Conservation (phyloP, 2,113 vertebrate species). For the Gavialis gangeticus region DNA sequence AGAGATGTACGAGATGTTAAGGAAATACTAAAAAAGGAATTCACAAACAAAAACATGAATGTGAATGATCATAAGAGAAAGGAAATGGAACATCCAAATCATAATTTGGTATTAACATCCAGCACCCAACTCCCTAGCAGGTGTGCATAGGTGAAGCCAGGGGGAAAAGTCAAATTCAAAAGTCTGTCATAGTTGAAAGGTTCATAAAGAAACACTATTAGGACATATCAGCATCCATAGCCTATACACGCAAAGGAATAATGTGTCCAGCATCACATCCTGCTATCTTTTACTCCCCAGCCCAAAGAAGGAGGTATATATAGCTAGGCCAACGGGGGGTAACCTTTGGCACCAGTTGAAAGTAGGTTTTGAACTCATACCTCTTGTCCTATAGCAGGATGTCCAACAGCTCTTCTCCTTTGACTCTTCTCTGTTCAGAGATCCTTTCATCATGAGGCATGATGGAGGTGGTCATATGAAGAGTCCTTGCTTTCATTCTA, state of each 20-base stretch:
- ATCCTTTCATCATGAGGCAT: background rate
- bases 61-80: background rate
- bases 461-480: background rate
- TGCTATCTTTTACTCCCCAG: too few species aligned
- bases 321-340: too few species aligned
- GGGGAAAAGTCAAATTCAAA: too few species aligned
- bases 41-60: background rate
- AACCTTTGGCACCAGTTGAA: too few species aligned
- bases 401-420: too few species aligned
- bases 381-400: too few species aligned
- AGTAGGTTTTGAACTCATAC: too few species aligned
- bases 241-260: background rate
- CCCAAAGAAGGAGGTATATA: too few species aligned
- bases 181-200: background rate
- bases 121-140: background rate
- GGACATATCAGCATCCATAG: background rate
- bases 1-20: background rate
- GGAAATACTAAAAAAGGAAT: background rate
- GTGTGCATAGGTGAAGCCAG: background rate
- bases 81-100: background rate
- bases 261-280: too few species aligned
- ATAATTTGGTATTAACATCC: background rate
- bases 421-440: background rate
- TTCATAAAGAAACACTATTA: background rate
- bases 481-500: background rate